Conservation (phyloP, 2,113 vertebrate genomes). For the Xenopus laevis region DNA sequence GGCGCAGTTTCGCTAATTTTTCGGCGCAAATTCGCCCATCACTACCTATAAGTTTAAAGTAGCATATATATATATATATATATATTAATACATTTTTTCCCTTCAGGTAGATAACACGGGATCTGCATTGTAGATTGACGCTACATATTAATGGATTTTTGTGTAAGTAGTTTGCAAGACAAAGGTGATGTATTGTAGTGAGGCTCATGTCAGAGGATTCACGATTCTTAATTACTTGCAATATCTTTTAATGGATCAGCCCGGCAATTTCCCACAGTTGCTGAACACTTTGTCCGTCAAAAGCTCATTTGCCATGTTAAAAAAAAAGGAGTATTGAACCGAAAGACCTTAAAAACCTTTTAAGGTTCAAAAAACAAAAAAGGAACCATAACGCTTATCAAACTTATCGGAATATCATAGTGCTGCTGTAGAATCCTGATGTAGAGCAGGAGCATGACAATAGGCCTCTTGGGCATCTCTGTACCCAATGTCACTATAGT, state of each 20-base stretch:
- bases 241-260: constrained; percentile 38
- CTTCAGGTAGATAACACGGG: background rate
- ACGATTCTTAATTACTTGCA: constrained; percentile 29
- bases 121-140: background rate
- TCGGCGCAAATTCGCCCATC: too few relatives aligned
- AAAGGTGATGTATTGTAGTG: constrained; percentile 15
- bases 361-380: too few relatives aligned
- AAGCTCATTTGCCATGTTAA: constrained; percentile 3
- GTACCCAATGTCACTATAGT: too few relatives aligned
- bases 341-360: background rate
- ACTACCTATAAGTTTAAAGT: too few relatives aligned
- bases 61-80: too few relatives aligned
- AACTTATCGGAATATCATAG: too few relatives aligned
- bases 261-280: constrained; percentile 11
- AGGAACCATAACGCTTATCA: too few relatives aligned
- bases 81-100: too few relatives aligned
- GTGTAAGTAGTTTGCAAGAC: constrained; percentile 1
- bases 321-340: constrained; percentile 2
- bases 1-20: too few relatives aligned
- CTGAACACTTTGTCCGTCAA: constrained; percentile 15
- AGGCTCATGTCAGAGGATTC: constrained; percentile 1
- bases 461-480: too few relatives aligned
- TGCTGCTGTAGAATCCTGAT: too few relatives aligned
- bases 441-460: too few relatives aligned
- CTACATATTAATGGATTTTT: constrained; percentile 10